Percentiles rank a stretch among this genome's conserved stretches.
phyloP scores from a whole-genome alignment of 2,113 vertebrate species.

The Oryzias curvinotus region DNA sequence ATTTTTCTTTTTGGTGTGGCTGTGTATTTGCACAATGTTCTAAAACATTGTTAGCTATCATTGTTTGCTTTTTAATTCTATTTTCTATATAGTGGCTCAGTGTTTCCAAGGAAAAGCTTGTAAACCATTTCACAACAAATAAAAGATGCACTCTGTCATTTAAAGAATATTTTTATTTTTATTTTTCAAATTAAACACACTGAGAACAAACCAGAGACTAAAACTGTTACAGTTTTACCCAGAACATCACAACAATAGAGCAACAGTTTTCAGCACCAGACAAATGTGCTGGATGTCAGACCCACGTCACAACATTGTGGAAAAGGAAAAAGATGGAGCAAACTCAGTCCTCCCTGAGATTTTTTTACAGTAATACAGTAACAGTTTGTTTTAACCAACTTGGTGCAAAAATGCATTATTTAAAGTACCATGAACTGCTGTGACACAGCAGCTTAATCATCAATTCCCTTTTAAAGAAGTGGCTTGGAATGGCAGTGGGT shows the following conservation, averaged over 20 bases:
- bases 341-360: slow-evolving; percentile 53
- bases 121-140: not conserved
- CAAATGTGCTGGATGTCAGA: slow-evolving; percentile 13
- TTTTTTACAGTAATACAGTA: slow-evolving; percentile 17
- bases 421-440: slow-evolving; percentile 22
- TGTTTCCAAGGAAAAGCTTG: not conserved
- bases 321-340: not conserved
- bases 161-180: not conserved
- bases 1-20: too few relatives aligned
- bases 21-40: too few relatives aligned
- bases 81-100: too few relatives aligned
- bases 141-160: not conserved
- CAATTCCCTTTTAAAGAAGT: slow-evolving; percentile 63
- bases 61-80: too few relatives aligned
- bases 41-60: too few relatives aligned
- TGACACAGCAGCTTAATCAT: slow-evolving; percentile 44
- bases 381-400: slow-evolving; percentile 15
- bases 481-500: slow-evolving; percentile 9
- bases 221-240: slow-evolving; percentile 14
- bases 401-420: slow-evolving; percentile 49
- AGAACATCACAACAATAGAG: slow-evolving; percentile 19
- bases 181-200: not conserved
- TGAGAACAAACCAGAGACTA: not conserved
- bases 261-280: slow-evolving; percentile 1
- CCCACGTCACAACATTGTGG: slow-evolving; percentile 25